Conservation (phyloP, 2,113 vertebrate genomes). For the Eretmochelys imbricata region DNA sequence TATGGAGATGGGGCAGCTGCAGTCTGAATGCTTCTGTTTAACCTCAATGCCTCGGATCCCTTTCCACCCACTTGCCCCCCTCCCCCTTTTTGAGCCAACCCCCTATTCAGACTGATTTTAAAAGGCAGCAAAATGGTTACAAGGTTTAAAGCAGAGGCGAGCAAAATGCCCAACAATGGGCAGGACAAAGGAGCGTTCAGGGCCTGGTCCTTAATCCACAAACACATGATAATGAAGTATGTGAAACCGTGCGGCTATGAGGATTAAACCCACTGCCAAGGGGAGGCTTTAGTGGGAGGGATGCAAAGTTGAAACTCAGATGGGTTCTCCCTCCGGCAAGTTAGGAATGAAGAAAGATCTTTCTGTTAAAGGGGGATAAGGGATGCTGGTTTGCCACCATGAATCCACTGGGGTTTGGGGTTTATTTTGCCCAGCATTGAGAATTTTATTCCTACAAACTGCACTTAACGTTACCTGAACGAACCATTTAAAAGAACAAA, state of each 20-base stretch:
- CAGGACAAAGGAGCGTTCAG: conserved; percentile 68
- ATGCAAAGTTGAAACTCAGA: neutral
- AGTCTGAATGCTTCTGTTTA: conserved; percentile 63
- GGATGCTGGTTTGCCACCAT: neutral
- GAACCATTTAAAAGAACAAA: neutral
- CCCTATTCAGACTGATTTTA: conserved; percentile 64
- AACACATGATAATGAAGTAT: conserved; percentile 54
- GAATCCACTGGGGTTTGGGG: neutral
- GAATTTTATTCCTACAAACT: neutral
- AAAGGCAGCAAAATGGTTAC: conserved; percentile 72
- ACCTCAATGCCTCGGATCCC: conserved; percentile 62
- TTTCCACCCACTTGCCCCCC: conserved; percentile 10
- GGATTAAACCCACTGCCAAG: conserved; percentile 70
- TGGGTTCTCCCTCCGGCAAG: neutral
- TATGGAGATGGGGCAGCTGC: conserved; percentile 79
- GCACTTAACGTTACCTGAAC: neutral
- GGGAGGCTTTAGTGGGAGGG: neutral
- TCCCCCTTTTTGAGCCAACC: conserved; percentile 14
- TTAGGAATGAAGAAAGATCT: neutral
- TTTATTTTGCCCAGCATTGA: neutral
- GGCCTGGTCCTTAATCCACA: conserved; percentile 70
- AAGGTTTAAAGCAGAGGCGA: conserved; percentile 72
- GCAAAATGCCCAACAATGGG: conserved; percentile 73
- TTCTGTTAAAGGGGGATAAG: neutral
- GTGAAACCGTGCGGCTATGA: conserved; percentile 5